Base-by-base conservation (phyloP, 2,113 vertebrate genomes). In the Thunnus maccoyii region DNA sequence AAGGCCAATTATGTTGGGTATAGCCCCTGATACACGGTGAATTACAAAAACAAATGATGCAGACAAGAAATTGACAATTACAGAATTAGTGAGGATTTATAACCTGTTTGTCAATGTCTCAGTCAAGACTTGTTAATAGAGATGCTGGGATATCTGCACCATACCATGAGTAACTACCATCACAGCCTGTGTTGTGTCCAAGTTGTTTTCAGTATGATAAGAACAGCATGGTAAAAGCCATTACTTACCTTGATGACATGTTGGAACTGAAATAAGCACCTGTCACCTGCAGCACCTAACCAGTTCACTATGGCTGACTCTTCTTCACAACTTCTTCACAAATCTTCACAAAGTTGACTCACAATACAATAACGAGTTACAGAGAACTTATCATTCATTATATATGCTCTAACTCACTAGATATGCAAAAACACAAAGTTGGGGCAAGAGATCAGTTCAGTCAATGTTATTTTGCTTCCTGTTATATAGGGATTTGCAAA, bases 1-100 rank as follows among this genome's bases (percentile, higher is more conserved):
- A 86, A 86, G 66, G 77, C 76, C 76, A 90, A 74, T 88, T 86
- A 85, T 48, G 7, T 10, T 56, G 12, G 50, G 16, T 18, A 14
- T 27, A 17, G 4, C 36, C 3, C 13, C 17, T 22, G 3, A 10
- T 46, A 12, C 10, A 18, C 6, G 30, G 41, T 10, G 25, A 62
- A 50, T 13, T 16, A 48, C 25, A 25, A 68, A 2, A n/a, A 36
- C 0, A 50, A 12, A 11, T 17, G 4, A 22, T 30, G 57, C 2
- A 17, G 55, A 41, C 25, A 65, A 61, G 9, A 70, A 41, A 27
- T 1, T 4, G 14, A 25, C 16, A 55, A 9, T 9, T 41, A 36
- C 5, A 36, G 17, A 62, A 48, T 30, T 15, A 2, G 36, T 82
- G 22, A 51, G 56, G 0, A 67, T 30, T 57, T 3, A 51, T 48